Evolutionary conservation across 2,888 invertebrate genomes (phyloP).

Genomic region (Protophormia terraenovae): DNA sequence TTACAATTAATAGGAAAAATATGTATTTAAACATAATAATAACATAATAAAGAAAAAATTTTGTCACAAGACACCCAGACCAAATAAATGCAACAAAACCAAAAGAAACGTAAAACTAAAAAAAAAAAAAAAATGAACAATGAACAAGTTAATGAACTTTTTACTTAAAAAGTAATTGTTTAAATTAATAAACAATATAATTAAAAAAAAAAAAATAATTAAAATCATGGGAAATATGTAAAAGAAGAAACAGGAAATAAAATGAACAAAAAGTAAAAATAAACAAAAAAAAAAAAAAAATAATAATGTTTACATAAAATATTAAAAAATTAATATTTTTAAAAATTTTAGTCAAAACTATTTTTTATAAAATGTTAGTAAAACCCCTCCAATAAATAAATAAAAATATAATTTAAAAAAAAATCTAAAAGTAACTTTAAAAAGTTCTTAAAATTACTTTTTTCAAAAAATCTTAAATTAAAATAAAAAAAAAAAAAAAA

Average conservation of each 20-base stretch:
- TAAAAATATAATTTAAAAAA: too few species aligned
- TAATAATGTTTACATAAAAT: too few species aligned
- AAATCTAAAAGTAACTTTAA: too few species aligned
- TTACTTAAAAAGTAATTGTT: not conserved
- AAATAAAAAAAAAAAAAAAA: too few species aligned
- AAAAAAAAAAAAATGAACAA: not conserved
- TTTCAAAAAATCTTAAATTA: too few species aligned
- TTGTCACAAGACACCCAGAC: slow-evolving; percentile 10
- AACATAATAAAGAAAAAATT: not conserved
- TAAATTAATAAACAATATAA: not conserved
- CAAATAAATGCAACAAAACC: not conserved
- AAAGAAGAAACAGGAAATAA: not conserved
- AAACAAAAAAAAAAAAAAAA: too few species aligned
- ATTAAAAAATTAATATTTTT: too few species aligned
- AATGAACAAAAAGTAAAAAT: not conserved
- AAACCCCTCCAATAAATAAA: too few species aligned
- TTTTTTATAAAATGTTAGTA: too few species aligned
- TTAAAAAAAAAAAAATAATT: not conserved
- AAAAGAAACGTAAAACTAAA: not conserved
- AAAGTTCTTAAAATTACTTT: too few species aligned
- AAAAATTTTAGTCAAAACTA: too few species aligned
- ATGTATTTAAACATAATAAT: not conserved
- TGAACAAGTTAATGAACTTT: slow-evolving; percentile 27
- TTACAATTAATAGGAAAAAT: not conserved
- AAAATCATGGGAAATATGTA: not conserved